phyloP scores from a whole-genome alignment of 2,797 vertebrate species.

The Glyptemys insculpta region DNA sequence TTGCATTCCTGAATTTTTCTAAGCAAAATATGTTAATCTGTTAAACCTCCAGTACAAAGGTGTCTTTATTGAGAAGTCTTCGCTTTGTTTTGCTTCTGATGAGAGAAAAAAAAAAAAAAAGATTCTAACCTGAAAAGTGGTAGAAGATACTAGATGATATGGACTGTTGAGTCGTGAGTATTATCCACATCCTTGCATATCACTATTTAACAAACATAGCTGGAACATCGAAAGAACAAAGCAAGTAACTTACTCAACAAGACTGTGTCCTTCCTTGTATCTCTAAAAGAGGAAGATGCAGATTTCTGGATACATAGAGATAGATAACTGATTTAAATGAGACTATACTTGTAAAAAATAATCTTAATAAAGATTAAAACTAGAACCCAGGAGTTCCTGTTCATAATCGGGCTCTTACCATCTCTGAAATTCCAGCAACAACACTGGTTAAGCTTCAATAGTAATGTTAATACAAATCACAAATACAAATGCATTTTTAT shows the following conservation, averaged over 20 bases:
- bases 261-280: not conserved
- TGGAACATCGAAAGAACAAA: not conserved
- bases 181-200: not conserved
- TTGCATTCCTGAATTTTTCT: conserved; percentile 65
- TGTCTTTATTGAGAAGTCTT: conserved; percentile 39
- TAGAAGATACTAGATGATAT: not conserved
- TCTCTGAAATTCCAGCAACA: not conserved
- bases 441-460: fast-evolving
- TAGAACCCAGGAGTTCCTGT: conserved; percentile 52
- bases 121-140: not conserved
- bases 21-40: conserved; percentile 44
- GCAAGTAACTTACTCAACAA: not conserved
- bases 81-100: not conserved
- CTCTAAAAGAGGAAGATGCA: conserved; percentile 30
- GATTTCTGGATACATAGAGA: conserved; percentile 29
- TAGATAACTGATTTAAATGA: conserved; percentile 57
- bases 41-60: conserved; percentile 45
- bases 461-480: not conserved
- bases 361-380: conserved; percentile 61
- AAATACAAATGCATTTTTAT: not conserved
- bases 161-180: not conserved
- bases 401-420: not conserved
- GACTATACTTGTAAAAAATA: conserved; percentile 65
- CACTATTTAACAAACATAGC: not conserved
- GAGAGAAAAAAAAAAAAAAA: not conserved